Evolutionary conservation across 2,797 vertebrate genomes (phyloP), one percentile per base, ranked within the genome.

Genomic region (Apodemus agrarius): DNA sequence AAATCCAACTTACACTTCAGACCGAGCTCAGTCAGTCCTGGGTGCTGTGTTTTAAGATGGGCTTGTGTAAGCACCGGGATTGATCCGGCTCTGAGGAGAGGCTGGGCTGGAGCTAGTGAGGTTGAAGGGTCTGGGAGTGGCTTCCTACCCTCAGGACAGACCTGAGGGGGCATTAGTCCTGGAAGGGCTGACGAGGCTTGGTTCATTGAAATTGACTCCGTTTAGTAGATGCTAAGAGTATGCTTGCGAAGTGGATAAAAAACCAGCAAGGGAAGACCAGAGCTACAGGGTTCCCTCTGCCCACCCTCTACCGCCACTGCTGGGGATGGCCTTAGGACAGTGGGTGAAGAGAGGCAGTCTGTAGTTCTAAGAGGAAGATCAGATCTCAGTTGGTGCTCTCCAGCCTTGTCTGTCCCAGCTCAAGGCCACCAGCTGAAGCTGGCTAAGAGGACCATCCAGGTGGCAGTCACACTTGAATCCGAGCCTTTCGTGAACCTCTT

Each of bases 1-100:
- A 93, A 93, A 93, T 31, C 57, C 63, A 96, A 40, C 22, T 31
- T 37, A 52, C n/a, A 63, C 59, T 90, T 92, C 37, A 93, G 90
- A 65, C 61, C 17, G 34, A 89, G n/a, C 61, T 95, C 61, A 59
- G 49, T 95, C 61, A 59, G 49, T 75, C 92, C 84, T 88, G 81
- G 76, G 74, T 21, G 61, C 80, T n/a, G 14, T 6, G 19, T 1
- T 88, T 86, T 29, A 89, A 92, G 65, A 40, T 24, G 8, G 75
- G 4, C 46, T 91, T 95, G 67, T 80, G 37, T 40, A 87, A 80
- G 34, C 79, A 52, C 3, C 0, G 31, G 24, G 57, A 65, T 76
- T 17, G 8, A 63, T 61, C 40, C 3, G 3, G 29, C 37, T 52
- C 49, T 69, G 11, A 43, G 49, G 43, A 76, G 81, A 76, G 8